Evolutionary conservation across 1,140 invertebrate genomes (phyloP).

Genomic region (Gerris buenoi): DNA sequence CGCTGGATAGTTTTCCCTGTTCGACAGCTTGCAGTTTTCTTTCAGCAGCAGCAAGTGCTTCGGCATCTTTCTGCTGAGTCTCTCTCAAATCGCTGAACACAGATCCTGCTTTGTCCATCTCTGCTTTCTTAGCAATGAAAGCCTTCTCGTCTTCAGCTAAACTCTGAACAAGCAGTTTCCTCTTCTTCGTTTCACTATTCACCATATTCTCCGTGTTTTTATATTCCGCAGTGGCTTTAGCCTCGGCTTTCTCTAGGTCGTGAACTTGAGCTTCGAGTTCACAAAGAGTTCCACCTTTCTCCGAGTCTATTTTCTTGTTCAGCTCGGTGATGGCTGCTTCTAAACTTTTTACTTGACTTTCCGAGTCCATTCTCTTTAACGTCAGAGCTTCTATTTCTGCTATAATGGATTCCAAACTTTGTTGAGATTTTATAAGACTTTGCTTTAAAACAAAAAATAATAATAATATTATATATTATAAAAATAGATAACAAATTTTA

Average conservation of each 20-base stretch:
- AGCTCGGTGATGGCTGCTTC: conserved; percentile 37
- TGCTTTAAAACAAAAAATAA: conserved; percentile 4
- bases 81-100: conserved; percentile 54
- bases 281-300: conserved; percentile 47
- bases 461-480: too few relatives aligned
- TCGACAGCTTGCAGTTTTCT: conserved; percentile 68
- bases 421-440: neutral
- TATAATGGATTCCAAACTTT: conserved; percentile 30
- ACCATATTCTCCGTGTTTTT: conserved; percentile 54
- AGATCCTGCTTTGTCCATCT: conserved; percentile 46
- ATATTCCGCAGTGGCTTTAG: conserved; percentile 44
- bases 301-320: conserved; percentile 41
- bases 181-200: conserved; percentile 50
- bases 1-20: conserved; percentile 60
- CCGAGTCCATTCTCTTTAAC: conserved; percentile 28
- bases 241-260: conserved; percentile 48
- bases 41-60: conserved; percentile 55
- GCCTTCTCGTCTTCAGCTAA: conserved; percentile 50
- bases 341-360: conserved; percentile 35
- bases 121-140: conserved; percentile 44
- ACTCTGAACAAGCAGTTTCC: conserved; percentile 50
- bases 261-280: conserved; percentile 49
- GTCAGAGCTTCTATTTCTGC: conserved; percentile 32
- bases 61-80: conserved; percentile 47
- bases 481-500: too few relatives aligned